Conservation (phyloP, 2,888 invertebrate genomes). For the Campoletis raptor region DNA sequence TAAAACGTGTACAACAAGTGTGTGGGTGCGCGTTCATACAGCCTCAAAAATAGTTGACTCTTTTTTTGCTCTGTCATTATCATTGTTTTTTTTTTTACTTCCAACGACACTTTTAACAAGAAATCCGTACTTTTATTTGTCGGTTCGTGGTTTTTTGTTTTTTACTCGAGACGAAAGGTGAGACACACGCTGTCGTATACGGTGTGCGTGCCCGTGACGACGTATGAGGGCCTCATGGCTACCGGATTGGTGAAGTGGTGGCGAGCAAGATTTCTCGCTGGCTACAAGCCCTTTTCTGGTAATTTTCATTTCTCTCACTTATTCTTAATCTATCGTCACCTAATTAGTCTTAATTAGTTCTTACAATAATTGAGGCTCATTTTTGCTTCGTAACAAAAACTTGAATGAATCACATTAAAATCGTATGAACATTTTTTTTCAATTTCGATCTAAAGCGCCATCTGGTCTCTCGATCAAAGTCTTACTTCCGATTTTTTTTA, state of each 20-base stretch:
- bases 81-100: not conserved
- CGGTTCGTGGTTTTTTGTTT: slow-evolving; percentile 7
- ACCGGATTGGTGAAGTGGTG: slow-evolving; percentile 92
- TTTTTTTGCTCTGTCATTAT: not conserved
- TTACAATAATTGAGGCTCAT: not conserved
- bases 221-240: slow-evolving; percentile 88
- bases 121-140: slow-evolving; percentile 22
- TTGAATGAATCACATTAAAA: not conserved
- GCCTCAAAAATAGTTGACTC: not conserved
- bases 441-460: not conserved
- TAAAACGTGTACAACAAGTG: slow-evolving; percentile 32
- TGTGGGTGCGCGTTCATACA: slow-evolving; percentile 12
- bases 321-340: not conserved
- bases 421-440: not conserved
- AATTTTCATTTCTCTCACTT: slow-evolving; percentile 70
- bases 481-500: not conserved
- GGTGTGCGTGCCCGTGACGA: slow-evolving; percentile 76
- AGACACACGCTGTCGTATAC: slow-evolving; percentile 72
- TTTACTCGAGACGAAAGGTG: slow-evolving; percentile 49
- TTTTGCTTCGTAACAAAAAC: not conserved
- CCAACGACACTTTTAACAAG: not conserved
- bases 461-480: not conserved
- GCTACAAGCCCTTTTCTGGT: slow-evolving; percentile 91
- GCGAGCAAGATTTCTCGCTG: slow-evolving; percentile 91
- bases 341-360: not conserved